phyloP scores from a whole-genome alignment of 2,797 vertebrate species.

The Aldrovandia affinis region DNA sequence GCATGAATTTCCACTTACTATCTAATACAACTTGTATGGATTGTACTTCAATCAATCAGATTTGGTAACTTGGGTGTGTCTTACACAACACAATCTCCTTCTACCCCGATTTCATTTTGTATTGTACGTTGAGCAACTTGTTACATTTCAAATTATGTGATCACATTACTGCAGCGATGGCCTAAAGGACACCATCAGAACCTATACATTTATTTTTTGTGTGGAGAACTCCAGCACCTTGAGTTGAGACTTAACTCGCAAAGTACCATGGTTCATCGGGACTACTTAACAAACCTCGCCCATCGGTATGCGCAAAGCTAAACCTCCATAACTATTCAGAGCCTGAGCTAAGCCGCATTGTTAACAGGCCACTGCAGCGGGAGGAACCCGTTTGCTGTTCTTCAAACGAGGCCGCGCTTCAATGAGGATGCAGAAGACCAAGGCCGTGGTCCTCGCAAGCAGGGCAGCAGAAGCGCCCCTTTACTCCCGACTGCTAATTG shows the following conservation, averaged over 20 bases:
- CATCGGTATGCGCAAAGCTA: not conserved
- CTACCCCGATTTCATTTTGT: not conserved
- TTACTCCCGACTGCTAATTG: slow-evolving; percentile 24
- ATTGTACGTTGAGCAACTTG: not conserved
- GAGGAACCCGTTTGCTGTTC: not conserved
- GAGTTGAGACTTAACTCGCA: not conserved
- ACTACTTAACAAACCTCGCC: not conserved
- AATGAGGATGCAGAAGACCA: no score
- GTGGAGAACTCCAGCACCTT: not conserved
- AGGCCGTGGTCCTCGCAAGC: not conserved
- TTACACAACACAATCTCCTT: not conserved
- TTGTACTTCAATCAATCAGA: not conserved
- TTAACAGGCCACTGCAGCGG: not conserved
- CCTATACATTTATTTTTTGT: not conserved
- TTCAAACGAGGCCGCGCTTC: not conserved
- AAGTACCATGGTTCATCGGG: not conserved
- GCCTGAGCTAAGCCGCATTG: not conserved
- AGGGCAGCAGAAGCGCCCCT: not conserved
- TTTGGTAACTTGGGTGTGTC: not conserved
- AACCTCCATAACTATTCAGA: slow-evolving; percentile 9
- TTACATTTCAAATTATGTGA: not conserved
- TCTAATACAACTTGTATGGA: not conserved
- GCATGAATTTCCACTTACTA: not conserved
- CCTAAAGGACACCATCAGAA: not conserved
- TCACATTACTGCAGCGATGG: not conserved